phyloP scores from a whole-genome alignment of 1,140 invertebrate species.

The Megalopta genalis region DNA sequence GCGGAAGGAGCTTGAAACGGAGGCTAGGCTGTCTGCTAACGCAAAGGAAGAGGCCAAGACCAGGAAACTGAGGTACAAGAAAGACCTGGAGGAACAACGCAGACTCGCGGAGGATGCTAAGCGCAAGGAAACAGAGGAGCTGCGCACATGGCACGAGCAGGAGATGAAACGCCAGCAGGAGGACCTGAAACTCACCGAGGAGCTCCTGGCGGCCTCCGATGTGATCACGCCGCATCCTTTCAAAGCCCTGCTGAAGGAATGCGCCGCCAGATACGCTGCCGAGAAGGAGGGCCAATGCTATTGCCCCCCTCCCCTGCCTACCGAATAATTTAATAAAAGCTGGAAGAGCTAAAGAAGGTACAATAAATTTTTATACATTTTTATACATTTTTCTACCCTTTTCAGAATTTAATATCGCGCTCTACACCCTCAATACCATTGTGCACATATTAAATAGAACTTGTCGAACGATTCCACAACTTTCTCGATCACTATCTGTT shows the following conservation, averaged over 20 bases:
- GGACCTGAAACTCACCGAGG: slow-evolving; percentile 48
- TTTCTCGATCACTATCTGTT: too few species aligned
- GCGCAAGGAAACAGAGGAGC: slow-evolving; percentile 45
- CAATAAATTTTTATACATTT: too few species aligned
- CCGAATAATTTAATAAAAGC: neutral
- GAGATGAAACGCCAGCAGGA: slow-evolving; percentile 49
- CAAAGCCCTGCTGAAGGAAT: slow-evolving; percentile 57
- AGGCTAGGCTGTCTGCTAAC: slow-evolving; percentile 40
- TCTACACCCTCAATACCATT: too few species aligned
- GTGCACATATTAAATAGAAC: too few species aligned
- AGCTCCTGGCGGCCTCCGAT: slow-evolving; percentile 61
- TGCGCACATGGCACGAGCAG: slow-evolving; percentile 9
- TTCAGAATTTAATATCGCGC: too few species aligned
- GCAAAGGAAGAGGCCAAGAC: slow-evolving; percentile 34
- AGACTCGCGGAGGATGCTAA: slow-evolving; percentile 14
- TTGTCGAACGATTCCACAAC: too few species aligned
- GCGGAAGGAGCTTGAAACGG: slow-evolving; percentile 54
- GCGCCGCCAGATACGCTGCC: slow-evolving; percentile 42
- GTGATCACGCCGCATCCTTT: slow-evolving; percentile 61
- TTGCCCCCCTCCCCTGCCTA: slow-evolving; percentile 41
- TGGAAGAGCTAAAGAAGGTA: too few species aligned
- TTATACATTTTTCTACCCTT: too few species aligned
- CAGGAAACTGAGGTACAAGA: slow-evolving; percentile 50
- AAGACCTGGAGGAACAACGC: slow-evolving; percentile 60
- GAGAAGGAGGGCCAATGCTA: slow-evolving; percentile 54